Evolutionary conservation across 2,797 vertebrate species (phyloP), one percentile per base, ranked within the genome.

Genomic region (Amblyraja radiata): DNA sequence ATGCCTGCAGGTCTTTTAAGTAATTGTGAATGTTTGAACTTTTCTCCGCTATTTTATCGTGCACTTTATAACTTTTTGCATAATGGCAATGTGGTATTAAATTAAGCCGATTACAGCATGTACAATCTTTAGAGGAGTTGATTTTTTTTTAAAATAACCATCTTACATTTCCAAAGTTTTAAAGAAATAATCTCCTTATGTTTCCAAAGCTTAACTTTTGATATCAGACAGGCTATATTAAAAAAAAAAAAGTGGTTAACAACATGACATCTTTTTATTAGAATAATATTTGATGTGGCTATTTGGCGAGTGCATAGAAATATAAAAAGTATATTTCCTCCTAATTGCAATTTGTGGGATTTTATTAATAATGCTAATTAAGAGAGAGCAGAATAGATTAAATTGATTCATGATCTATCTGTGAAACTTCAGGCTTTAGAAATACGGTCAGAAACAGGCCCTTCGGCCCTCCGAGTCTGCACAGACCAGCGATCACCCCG

Each of bases 161-260:
- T 93, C 91, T 93, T 77, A 78, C 74, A 21, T 88, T 93, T 63
- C 93, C 93, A 71, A 58, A 73, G 90, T 93, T 25, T 79, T 93
- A 93, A n/a, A 80, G n/a, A 36, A 74, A 63, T 95, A 23, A 94
- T 94, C 93, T 94, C 93, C 91, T 93, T 77, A 78, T 77, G 18
- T 88, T 93, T 63, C 93, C 93, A 71, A 58, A 73, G 90, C 93
- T 93, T 90, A 93, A 93, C 93, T 94, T 95, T 86, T 96, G 96
- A 96, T 96, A 95, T 95, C 95, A 96, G 96, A 96, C n/a, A 9
- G 61, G 32, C 32, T 68, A 68, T 28, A 88, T 88, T 68, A 68
- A 68, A 65, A 88, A 88, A 88, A 58, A 65, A 32, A 32, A 63
- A 36, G 14, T 8, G 6, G 14, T 88, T 88, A 88, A 65, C 18